A percentile compares a stretch with the other conserved stretches of the same genome.
phyloP scores from a whole-genome alignment of 2,797 vertebrate genomes.

The Darevskia mixta region DNA sequence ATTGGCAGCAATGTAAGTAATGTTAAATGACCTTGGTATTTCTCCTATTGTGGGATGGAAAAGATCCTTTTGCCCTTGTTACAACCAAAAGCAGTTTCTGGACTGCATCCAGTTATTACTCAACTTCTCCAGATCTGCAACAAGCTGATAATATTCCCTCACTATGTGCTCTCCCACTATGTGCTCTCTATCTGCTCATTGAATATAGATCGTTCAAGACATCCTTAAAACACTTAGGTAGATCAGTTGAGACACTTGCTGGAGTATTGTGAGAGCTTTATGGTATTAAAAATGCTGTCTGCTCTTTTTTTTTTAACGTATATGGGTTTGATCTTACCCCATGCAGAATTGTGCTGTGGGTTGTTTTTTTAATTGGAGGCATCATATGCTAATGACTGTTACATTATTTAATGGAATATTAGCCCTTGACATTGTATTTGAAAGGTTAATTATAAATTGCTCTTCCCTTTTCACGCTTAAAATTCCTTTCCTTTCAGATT shows the following conservation, averaged over 20 bases:
- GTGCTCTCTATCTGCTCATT: not conserved
- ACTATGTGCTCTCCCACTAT: not conserved
- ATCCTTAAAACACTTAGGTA: not conserved
- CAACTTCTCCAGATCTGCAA: not conserved
- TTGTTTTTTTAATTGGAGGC: not conserved
- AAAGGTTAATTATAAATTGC: not conserved
- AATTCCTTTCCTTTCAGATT: not conserved
- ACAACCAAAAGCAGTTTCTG: not conserved
- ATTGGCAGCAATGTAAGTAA: not conserved
- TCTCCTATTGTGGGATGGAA: not conserved
- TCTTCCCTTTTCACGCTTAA: conserved; percentile 13
- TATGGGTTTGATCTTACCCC: not conserved
- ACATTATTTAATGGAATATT: conserved; percentile 17
- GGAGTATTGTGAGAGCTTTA: not conserved
- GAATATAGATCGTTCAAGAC: not conserved
- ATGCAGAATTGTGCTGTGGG: not conserved
- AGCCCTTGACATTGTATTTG: conserved; percentile 9
- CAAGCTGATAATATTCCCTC: not conserved
- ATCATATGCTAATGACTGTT: not conserved
- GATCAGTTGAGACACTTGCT: too few relatives aligned
- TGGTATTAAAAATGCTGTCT: not conserved
- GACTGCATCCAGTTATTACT: not conserved
- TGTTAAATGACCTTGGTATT: not conserved
- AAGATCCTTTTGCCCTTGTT: not conserved
- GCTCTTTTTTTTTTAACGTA: not conserved